Conservation (phyloP, 2,888 invertebrate species). For the Chorisops tibialis region DNA sequence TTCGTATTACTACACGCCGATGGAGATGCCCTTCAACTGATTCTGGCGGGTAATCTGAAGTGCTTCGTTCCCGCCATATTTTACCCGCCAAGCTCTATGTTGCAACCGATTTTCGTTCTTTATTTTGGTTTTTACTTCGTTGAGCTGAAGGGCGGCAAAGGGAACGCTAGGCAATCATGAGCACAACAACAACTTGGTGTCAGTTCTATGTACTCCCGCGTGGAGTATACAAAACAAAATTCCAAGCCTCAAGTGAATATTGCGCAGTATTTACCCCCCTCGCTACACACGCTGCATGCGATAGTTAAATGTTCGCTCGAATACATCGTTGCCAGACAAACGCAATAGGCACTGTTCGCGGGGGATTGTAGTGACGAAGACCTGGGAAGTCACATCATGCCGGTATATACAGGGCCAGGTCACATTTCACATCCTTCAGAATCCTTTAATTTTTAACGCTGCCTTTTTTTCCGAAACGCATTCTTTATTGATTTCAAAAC, state of each 20-base stretch:
- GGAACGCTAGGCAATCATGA: background rate
- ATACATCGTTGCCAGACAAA: too few species aligned
- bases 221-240: slow-evolving; percentile 1
- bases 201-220: background rate
- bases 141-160: background rate
- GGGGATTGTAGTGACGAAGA: too few species aligned
- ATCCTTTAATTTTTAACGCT: too few species aligned
- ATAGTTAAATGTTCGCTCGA: too few species aligned
- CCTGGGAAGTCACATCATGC: too few species aligned
- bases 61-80: slow-evolving; percentile 9
- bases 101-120: background rate
- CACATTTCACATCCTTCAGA: too few species aligned
- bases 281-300: background rate
- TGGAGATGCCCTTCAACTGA: slow-evolving; percentile 11
- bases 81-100: slow-evolving; percentile 20
- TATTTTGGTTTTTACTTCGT: background rate
- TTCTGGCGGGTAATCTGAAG: slow-evolving; percentile 21
- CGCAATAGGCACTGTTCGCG: too few species aligned
- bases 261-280: slow-evolving; percentile 7
- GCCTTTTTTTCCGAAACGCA: too few species aligned
- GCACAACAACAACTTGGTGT: background rate
- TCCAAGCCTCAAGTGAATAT: slow-evolving; percentile 4
- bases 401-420: too few species aligned
- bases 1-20: slow-evolving; percentile 6
- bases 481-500: too few species aligned